Conservation (phyloP, 2,888 invertebrate genomes). For the Theretra japonica region DNA sequence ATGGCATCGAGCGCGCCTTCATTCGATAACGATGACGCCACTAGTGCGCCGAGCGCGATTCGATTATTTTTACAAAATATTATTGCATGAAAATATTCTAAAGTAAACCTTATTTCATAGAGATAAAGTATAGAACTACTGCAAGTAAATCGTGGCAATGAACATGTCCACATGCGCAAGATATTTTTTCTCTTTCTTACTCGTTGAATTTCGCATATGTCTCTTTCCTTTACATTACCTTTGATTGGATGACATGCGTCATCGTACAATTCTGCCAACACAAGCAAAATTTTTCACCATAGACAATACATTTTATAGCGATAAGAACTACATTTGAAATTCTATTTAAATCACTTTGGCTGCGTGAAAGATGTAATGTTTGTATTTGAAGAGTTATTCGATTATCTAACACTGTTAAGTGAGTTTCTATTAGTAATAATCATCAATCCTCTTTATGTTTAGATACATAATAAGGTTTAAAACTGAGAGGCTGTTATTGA, state of each 20-base stretch:
- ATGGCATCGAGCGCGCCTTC: slow-evolving; percentile 57
- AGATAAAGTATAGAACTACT: rapidly evolving
- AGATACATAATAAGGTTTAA: too few relatives aligned
- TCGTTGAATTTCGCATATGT: not conserved
- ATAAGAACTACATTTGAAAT: not conserved
- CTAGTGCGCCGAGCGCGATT: slow-evolving; percentile 35
- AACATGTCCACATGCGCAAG: slow-evolving; percentile 2
- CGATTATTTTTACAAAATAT: slow-evolving; percentile 31
- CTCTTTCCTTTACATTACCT: slow-evolving; percentile 38
- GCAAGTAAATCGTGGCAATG: slow-evolving; percentile 31
- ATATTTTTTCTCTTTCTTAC: slow-evolving; percentile 34
- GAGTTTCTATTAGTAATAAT: too few relatives aligned
- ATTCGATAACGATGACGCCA: slow-evolving; percentile 53
- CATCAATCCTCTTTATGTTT: too few relatives aligned
- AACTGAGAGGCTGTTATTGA: too few relatives aligned
- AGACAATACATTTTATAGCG: not conserved
- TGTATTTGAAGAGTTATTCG: too few relatives aligned
- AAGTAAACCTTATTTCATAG: not conserved
- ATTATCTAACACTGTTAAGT: too few relatives aligned
- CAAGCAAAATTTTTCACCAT: not conserved
- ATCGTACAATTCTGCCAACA: slow-evolving; percentile 42
- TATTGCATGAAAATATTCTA: not conserved
- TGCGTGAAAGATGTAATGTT: too few relatives aligned
- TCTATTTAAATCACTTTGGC: not conserved
- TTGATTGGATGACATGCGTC: slow-evolving; percentile 34